A percentile compares a stretch with the other conserved stretches of the same genome.
Conservation (phyloP, 64 coral and sea anemone species). For the Pocillopora damicornis region DNA sequence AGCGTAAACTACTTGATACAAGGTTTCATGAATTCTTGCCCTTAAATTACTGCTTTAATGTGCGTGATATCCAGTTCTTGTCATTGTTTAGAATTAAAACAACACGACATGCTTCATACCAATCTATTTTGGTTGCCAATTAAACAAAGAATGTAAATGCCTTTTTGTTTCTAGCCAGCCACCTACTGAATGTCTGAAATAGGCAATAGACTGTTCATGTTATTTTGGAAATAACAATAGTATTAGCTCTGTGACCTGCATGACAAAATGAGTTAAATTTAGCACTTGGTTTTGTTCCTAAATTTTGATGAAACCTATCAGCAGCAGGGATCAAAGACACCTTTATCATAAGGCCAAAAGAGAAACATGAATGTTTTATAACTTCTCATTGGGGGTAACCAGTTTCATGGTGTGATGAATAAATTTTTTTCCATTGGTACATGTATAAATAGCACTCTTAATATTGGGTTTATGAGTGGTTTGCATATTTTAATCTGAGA, state of each 20-base stretch:
- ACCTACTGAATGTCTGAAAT: background rate
- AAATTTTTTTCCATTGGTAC: too few species aligned
- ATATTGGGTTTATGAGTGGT: too few species aligned
- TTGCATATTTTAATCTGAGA: too few species aligned
- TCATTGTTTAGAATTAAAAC: background rate
- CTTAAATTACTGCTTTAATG: too few species aligned
- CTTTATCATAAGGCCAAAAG: background rate
- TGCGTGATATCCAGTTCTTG: too few species aligned
- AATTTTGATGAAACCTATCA: background rate
- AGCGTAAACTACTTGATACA: too few species aligned
- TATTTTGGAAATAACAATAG: background rate
- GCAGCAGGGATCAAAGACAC: background rate
- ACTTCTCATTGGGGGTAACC: too few species aligned
- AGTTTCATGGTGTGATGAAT: too few species aligned
- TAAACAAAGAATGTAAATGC: background rate
- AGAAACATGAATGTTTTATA: too few species aligned
- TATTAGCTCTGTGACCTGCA: background rate
- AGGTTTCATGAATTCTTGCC: too few species aligned
- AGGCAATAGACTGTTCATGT: background rate
- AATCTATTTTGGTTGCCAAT: background rate
- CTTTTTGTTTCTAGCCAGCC: background rate
- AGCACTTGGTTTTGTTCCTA: background rate
- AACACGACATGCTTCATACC: background rate
- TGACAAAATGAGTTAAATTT: background rate
- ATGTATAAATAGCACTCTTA: too few species aligned